Evolutionary conservation across 2,113 vertebrate genomes (phyloP), one percentile per base, ranked within the genome.

Genomic region (Mohoua ochrocephala): DNA sequence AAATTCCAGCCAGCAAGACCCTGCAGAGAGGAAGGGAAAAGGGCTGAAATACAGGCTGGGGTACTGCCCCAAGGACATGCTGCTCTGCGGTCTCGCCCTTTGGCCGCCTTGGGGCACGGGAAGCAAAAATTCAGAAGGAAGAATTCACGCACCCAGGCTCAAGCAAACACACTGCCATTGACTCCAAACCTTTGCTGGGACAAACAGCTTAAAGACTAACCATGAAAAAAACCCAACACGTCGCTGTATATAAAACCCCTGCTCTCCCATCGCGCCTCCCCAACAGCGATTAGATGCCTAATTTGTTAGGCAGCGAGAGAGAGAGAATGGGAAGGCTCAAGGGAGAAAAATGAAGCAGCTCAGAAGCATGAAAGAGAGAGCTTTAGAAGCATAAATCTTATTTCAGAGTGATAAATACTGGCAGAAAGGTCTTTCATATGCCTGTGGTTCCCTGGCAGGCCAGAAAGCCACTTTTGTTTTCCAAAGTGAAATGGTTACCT

Each of bases 291-390:
- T 97, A 96, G 95, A 95, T 96, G 89, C 87, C 53, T 94, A 96
- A 96, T 96, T 97, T 94, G 90, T 95, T 92, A 89, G 93, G 87
- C 88, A 92, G 93, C 54, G 93, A 93, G 90, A 94, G 94, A 85
- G 91, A 92, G 82, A 96, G 93, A 70, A 90, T 84, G 39, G 69
- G n/a, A 95, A 95, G 79, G 69, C 91, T 95, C 93, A 80, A 30
- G 95, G 95, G 95, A 96, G 68, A 89, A 91, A 95, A 95, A 83
- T 28, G 67, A 91, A 95, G 91, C 86, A 44, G 93, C 87, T 93
- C 89, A 75, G 85, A 94, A 94, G 93, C 93, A 85, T 93, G 61
- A 92, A 96, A 93, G 56, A 33, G 6, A 28, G 71, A 91, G 71
- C 91, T 97, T 97, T 69, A 91, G 93, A 97, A 89, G 30, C 54